A percentile compares a stretch with the other conserved stretches of the same genome.
Evolutionary conservation across 1,140 invertebrate species (phyloP).

Genomic region (Halyomorpha halys): DNA sequence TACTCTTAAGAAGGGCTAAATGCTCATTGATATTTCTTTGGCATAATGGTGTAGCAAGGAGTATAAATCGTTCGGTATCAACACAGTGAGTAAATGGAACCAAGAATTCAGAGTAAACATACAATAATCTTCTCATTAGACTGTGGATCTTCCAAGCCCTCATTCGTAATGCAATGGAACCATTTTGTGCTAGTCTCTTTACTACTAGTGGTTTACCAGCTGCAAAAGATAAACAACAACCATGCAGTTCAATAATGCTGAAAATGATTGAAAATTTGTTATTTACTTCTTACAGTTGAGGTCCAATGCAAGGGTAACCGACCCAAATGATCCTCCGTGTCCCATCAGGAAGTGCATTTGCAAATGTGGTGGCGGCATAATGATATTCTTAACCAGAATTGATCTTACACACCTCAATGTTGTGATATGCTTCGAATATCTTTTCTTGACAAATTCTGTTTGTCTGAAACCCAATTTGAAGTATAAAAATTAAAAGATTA

Average conservation of each 20-base stretch:
- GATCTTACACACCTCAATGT: too few relatives aligned
- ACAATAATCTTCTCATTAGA: constrained; percentile 3
- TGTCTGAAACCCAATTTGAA: too few relatives aligned
- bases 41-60: constrained; percentile 21
- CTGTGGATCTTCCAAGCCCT: not conserved
- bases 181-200: not conserved
- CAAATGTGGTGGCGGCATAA: not conserved
- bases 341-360: not conserved
- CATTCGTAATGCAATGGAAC: not conserved
- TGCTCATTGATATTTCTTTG: constrained; percentile 20
- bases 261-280: not conserved
- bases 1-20: constrained; percentile 4
- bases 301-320: constrained; percentile 13
- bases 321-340: constrained; percentile 17
- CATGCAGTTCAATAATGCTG: not conserved
- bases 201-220: constrained; percentile 3
- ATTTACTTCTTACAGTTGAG: constrained; percentile 4
- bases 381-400: not conserved
- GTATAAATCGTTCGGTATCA: not conserved
- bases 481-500: too few relatives aligned
- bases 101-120: constrained; percentile 11
- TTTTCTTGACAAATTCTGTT: too few relatives aligned
- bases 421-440: too few relatives aligned
- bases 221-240: not conserved
- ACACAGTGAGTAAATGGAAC: constrained; percentile 22